phyloP scores from a whole-genome alignment of 2,888 invertebrate species.

The Galerucella nymphaeae region DNA sequence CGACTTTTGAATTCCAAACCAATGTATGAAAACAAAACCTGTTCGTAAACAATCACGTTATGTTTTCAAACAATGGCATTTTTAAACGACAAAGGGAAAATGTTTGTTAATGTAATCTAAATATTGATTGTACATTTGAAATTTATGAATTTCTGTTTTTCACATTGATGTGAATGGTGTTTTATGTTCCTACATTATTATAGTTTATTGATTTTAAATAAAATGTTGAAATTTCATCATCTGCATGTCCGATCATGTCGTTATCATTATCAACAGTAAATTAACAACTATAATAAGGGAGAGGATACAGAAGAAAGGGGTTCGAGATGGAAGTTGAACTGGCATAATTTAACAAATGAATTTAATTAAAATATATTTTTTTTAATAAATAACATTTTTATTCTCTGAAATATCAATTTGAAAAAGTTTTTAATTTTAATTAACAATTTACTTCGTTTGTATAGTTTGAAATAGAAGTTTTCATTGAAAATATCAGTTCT shows the following conservation, averaged over 20 bases:
- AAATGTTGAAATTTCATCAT: neutral
- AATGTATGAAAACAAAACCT: neutral
- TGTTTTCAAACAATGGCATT: neutral
- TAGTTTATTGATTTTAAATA: slow-evolving; percentile 1
- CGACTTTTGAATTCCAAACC: no score
- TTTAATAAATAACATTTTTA: no score
- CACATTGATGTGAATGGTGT: neutral
- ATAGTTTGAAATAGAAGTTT: no score
- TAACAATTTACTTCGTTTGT: no score
- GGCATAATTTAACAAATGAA: no score
- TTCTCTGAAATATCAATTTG: no score
- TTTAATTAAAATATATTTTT: no score
- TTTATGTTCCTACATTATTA: neutral
- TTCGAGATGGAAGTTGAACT: neutral
- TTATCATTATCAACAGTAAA: neutral
- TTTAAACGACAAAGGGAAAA: neutral
- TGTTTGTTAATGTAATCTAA: neutral
- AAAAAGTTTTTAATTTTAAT: no score
- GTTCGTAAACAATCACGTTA: neutral
- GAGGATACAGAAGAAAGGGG: neutral
- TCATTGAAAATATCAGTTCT: no score
- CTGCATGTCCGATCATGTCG: neutral
- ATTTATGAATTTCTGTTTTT: neutral
- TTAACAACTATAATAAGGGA: neutral
- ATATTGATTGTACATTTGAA: neutral